phyloP scores from a whole-genome alignment of 2,888 invertebrate species.

The Sesamia inferens region DNA sequence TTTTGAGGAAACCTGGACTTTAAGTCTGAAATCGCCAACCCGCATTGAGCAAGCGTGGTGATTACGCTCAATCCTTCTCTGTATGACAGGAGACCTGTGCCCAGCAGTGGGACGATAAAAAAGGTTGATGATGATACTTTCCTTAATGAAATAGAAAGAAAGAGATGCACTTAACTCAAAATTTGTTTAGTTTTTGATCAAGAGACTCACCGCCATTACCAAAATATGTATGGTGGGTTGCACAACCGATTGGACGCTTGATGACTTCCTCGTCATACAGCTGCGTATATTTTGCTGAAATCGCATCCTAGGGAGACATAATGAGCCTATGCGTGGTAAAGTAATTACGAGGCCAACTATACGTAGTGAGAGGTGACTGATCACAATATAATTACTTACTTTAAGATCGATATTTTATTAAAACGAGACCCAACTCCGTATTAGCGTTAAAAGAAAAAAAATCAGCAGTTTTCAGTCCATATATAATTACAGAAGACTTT shows the following conservation, averaged over 20 bases:
- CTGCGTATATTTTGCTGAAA: too few species aligned
- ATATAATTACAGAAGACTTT: background rate
- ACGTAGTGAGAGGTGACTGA: background rate
- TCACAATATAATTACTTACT: background rate
- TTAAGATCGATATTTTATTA: conserved; percentile 3
- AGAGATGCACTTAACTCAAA: too few species aligned
- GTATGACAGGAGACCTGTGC: too few species aligned
- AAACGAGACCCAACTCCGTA: conserved; percentile 24
- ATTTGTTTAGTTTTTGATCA: too few species aligned
- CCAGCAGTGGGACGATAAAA: too few species aligned
- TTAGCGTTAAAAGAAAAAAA: background rate
- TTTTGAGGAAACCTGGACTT: too few species aligned
- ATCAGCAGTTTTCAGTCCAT: background rate
- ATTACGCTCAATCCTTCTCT: too few species aligned
- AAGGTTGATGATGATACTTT: too few species aligned
- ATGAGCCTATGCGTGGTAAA: background rate
- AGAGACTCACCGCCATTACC: too few species aligned
- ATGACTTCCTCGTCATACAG: background rate
- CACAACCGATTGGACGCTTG: background rate
- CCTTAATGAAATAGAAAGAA: too few species aligned
- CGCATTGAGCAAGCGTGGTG: too few species aligned
- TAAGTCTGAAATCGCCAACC: too few species aligned
- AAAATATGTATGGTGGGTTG: background rate
- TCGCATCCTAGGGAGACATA: background rate
- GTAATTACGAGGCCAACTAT: background rate